A percentile compares a stretch with the other conserved stretches of the same genome.
Evolutionary conservation across 2,797 vertebrate genomes (phyloP).

Genomic region (Eulemur mongoz): DNA sequence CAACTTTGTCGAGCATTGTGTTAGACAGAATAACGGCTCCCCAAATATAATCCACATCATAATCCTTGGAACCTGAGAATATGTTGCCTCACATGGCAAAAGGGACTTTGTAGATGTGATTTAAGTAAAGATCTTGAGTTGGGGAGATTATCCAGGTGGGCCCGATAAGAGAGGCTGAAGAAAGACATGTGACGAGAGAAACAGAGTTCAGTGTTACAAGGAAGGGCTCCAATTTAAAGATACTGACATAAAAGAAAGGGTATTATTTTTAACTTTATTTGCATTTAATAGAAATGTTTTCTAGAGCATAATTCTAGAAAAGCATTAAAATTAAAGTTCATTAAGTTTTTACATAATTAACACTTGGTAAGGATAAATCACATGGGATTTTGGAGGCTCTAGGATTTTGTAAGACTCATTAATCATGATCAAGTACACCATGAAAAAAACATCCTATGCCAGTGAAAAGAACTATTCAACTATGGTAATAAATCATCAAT

Average conservation of each 20-base stretch:
- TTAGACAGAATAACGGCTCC: background rate
- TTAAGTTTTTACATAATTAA: constrained; percentile 27
- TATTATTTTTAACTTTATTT: background rate
- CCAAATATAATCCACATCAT: background rate
- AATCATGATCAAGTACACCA: constrained; percentile 56
- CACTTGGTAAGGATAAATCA: constrained; percentile 11
- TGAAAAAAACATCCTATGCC: constrained; percentile 2
- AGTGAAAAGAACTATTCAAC: constrained; percentile 63
- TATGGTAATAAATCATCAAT: constrained; percentile 57
- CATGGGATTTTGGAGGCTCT: background rate
- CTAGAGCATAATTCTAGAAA: background rate
- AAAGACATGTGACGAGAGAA: background rate
- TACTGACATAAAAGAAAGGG: background rate
- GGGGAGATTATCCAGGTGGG: background rate
- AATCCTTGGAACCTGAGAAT: background rate
- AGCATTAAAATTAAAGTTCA: background rate
- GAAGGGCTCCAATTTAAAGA: background rate
- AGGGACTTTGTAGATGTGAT: background rate
- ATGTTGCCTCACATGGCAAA: background rate
- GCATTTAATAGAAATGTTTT: background rate
- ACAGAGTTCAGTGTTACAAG: background rate
- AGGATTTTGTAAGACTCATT: constrained; percentile 50
- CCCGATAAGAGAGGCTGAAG: background rate
- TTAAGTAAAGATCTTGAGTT: background rate
- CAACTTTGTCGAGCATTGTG: background rate